Conservation (phyloP, 2,797 vertebrate species). For the Anolis apletophallus region DNA sequence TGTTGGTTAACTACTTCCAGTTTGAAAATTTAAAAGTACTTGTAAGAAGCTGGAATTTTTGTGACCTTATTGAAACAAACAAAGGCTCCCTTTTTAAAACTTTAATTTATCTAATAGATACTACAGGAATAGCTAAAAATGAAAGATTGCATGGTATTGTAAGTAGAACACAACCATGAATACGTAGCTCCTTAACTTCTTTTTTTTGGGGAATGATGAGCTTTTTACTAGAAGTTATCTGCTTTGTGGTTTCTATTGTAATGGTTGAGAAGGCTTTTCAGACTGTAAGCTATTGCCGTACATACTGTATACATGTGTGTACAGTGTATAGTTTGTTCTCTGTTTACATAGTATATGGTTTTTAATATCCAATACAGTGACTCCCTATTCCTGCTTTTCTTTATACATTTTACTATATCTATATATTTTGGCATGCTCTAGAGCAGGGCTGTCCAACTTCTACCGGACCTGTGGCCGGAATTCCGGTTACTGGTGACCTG, state of each 20-base stretch:
- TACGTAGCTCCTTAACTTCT: neutral
- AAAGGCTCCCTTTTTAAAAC: neutral
- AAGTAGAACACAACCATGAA: neutral
- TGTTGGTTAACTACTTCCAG: neutral
- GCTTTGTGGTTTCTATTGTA: neutral
- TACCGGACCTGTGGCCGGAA: too few relatives aligned
- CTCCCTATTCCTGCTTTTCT: neutral
- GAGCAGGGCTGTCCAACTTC: too few relatives aligned
- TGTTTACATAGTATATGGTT: neutral
- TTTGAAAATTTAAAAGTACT: neutral
- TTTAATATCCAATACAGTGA: neutral
- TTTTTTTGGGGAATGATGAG: neutral
- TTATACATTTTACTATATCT: neutral
- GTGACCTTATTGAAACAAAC: neutral
- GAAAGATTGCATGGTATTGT: neutral
- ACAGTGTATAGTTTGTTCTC: neutral
- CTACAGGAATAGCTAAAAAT: neutral
- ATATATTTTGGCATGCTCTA: neutral
- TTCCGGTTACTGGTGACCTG: too few relatives aligned
- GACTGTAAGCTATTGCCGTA: neutral
- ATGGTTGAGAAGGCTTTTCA: neutral
- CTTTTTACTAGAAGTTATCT: neutral
- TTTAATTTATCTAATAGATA: neutral
- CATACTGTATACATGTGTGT: neutral
- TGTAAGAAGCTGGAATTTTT: neutral